Base-by-base conservation (phyloP, 2,113 vertebrate genomes). In the Zootoca vivipara region DNA sequence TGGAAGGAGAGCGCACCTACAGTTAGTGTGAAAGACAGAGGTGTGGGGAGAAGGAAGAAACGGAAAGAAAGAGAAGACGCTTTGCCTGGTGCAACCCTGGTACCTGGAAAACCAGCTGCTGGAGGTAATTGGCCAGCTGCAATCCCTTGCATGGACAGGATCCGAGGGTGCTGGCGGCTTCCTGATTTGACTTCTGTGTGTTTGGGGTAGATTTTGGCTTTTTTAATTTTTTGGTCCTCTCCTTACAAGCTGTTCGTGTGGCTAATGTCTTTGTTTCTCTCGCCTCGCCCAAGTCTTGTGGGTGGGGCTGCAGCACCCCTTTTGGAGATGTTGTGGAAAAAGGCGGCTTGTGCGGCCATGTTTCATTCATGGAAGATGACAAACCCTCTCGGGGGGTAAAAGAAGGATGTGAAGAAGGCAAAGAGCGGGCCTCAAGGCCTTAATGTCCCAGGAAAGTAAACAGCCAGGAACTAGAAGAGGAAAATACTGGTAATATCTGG, bases 51-150 rank as follows among this genome's bases (percentile, higher is more conserved):
- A 86, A 85, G 73, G 93, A 93, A 90, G 85, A 86, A 56, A 93
- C 56, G 92, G 86, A 89, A 42, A 91, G 88, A 84, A 13, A 40
- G 33, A 87, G 35, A 88, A 87, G 35, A 88, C 95, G 90, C 89
- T 95, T 95, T 94, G 95, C 95, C 96, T 96, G 96, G 94, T 95
- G 96, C 78, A 89, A 95, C 94, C 93, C 96, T 96, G 96, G 96
- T 97, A 97, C 96, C 97, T 97, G 96, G 97, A 95, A 96, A 93
- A 96, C 96, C 96, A 97, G 95, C 96, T 91, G 95, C 96, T 96
- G 96, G 94, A 92, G 86, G 65, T 94, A 94, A 96, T 52, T 52
- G 96, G 93, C 88, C 95, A 93, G 93, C 95, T 93, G 94, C 92
- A 95, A 88, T 93, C 95, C 85, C 93, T 95, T 94, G 94, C 96